phyloP scores from a whole-genome alignment of 1,140 invertebrate species.

The Drosophila melanica region DNA sequence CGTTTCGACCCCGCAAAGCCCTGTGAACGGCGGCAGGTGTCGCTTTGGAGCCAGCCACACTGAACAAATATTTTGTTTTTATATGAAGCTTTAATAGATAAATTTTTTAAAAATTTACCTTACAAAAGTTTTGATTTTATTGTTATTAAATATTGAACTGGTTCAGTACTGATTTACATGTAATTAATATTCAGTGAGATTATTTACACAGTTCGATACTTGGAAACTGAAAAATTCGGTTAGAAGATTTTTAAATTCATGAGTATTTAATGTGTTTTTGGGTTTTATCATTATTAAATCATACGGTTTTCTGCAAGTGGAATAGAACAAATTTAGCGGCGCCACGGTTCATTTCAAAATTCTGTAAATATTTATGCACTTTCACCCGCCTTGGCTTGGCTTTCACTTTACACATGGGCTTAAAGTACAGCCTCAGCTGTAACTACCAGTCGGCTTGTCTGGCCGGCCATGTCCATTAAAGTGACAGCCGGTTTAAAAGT shows the following conservation, averaged over 20 bases:
- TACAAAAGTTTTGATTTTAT: no score
- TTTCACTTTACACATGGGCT: conserved; percentile 1
- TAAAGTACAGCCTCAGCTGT: conserved; percentile 45
- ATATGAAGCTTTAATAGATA: no score
- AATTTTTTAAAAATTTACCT: no score
- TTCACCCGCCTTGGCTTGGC: background rate
- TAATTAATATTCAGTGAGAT: no score
- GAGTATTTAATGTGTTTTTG: no score
- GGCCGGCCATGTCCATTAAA: conserved; percentile 45
- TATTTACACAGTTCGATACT: no score
- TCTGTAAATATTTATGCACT: conserved; percentile 75
- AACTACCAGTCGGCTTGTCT: conserved; percentile 5
- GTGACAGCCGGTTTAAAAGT: conserved; percentile 54
- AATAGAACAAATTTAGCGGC: conserved; percentile 21
- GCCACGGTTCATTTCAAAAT: conserved; percentile 71
- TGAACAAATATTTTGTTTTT: conserved; percentile 14
- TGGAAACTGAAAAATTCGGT: no score
- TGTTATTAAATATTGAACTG: no score
- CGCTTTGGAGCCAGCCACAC: conserved; percentile 19
- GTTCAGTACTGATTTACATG: no score
- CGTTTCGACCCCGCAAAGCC: conserved; percentile 55
- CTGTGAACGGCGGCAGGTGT: conserved; percentile 68
- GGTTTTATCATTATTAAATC: no score
- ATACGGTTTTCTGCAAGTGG: conserved; percentile 21
- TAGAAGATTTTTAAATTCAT: background rate